Base-by-base conservation (phyloP, 1,140 invertebrate species). In the Grapholita molesta region DNA sequence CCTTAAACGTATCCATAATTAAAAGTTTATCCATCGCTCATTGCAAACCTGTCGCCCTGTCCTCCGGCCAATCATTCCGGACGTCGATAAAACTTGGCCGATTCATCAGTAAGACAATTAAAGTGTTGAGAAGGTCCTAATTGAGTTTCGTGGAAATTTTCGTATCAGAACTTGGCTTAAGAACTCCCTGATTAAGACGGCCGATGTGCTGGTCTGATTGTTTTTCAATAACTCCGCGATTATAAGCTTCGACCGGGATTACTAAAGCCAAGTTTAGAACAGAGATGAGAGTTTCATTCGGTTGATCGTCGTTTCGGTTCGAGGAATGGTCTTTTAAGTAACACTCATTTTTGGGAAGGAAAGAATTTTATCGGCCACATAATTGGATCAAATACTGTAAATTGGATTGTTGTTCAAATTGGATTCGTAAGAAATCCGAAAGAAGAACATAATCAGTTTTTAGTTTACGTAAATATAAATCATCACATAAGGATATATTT, bases 71-170 rank as follows among this genome's bases (percentile, higher is more conserved):
- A 70, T 67, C 57, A 73, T 70, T 70, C 64, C 52, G 66, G 70
- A 53, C 70, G 66, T 38, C 23, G 66, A 61, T 61, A 32, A 30
- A 70, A 70, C 61, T 70, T 66, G 48, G 42, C 7, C 66, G 53
- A 71, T 71, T 71, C 70, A 71, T 71, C 66, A 57, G 70, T 23
- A 11, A 67, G 38, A 71, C 70, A 71, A 71, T 71, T 71, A 71
- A 71, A 71, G 66, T 71, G 66, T 64, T 70, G 66, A 64, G 66
- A 53, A 30, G 35, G 38, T 35, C 67, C 67, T 71, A 71, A 71
- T 71, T 71, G 70, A 71, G 66, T 71, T 71, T 68, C 55, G 55
- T 61, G 28, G 28, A 61, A 61, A 61, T 32, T 61, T 61, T 61
- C 55, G 55, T 61, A 61, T 67, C 32, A 52, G 65, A 71, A 68